Evolutionary conservation across 2,797 vertebrate species (phyloP).

Genomic region (Choloepus didactylus): DNA sequence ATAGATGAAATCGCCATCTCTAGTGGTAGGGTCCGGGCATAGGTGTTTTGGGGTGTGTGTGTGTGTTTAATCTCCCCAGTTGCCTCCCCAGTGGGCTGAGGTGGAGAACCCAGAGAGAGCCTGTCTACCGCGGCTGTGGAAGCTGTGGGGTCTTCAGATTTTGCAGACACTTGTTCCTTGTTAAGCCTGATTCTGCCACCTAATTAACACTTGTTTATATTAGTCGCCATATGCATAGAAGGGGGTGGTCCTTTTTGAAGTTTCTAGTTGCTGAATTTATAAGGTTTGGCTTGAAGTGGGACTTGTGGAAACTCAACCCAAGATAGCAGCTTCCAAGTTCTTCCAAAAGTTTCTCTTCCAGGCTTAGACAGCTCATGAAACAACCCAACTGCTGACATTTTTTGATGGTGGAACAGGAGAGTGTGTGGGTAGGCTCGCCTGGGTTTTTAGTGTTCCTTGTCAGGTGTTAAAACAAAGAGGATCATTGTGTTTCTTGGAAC

Average conservation of each 20-base stretch:
- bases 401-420: slow-evolving; percentile 14
- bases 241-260: slow-evolving; percentile 73
- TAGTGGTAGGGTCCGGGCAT: not conserved
- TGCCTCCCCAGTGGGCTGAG: not conserved
- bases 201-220: slow-evolving; percentile 78
- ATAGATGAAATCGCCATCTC: not conserved
- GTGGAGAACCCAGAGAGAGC: not conserved
- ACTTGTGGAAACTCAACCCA: slow-evolving; percentile 64
- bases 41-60: not conserved
- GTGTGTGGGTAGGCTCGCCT: slow-evolving; percentile 31
- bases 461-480: slow-evolving; percentile 80
- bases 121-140: not conserved
- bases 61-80: not conserved
- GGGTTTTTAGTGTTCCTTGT: slow-evolving; percentile 66
- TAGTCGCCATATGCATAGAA: slow-evolving; percentile 66
- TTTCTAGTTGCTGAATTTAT: slow-evolving; percentile 67
- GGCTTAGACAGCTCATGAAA: slow-evolving; percentile 12
- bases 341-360: slow-evolving; percentile 60
- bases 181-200: slow-evolving; percentile 58
- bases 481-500: slow-evolving; percentile 79
- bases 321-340: slow-evolving; percentile 54
- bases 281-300: slow-evolving; percentile 58
- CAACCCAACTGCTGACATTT: not conserved
- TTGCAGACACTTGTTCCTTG: slow-evolving; percentile 23
- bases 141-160: not conserved